Evolutionary conservation across 2,888 invertebrate genomes (phyloP).

Genomic region (Phortica magna): DNA sequence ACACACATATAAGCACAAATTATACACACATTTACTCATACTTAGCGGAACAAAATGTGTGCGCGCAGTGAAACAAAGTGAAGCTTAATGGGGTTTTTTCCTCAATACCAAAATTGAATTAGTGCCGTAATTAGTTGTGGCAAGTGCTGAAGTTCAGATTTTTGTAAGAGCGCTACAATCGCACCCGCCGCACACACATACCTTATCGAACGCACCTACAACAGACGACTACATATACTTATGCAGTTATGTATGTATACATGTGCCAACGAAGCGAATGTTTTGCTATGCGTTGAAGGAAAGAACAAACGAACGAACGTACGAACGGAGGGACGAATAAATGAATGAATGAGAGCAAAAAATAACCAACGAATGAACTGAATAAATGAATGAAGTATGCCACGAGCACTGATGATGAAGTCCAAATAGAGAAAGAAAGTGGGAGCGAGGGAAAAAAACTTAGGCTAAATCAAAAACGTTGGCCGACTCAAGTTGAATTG

Average conservation of each 20-base stretch:
- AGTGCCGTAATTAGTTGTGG: constrained; percentile 76
- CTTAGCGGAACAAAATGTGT: constrained; percentile 46
- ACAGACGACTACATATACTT: not conserved
- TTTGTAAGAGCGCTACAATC: constrained; percentile 30
- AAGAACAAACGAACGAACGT: constrained; percentile 7
- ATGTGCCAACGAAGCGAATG: not conserved
- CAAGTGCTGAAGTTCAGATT: constrained; percentile 70
- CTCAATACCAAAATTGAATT: constrained; percentile 75
- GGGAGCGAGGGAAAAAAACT: not conserved
- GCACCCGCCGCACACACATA: not conserved
- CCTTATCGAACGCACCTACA: not conserved
- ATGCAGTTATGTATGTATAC: not conserved
- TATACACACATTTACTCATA: constrained; percentile 36
- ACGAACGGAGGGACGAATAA: constrained; percentile 5
- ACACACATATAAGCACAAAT: constrained; percentile 40
- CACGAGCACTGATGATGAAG: constrained; percentile 13
- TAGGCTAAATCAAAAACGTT: not conserved
- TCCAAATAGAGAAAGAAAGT: not conserved
- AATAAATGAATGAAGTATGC: constrained; percentile 28
- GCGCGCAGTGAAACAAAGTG: constrained; percentile 39
- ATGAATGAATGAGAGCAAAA: not conserved
- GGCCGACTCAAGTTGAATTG: not conserved
- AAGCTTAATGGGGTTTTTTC: constrained; percentile 12
- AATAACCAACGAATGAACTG: constrained; percentile 4
- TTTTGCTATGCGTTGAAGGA: constrained; percentile 1